These are phyloP conservation scores for Synergus umbraculus DNA, from an alignment of 2,888 invertebrate species.

Conservation along the genomic window DNA sequence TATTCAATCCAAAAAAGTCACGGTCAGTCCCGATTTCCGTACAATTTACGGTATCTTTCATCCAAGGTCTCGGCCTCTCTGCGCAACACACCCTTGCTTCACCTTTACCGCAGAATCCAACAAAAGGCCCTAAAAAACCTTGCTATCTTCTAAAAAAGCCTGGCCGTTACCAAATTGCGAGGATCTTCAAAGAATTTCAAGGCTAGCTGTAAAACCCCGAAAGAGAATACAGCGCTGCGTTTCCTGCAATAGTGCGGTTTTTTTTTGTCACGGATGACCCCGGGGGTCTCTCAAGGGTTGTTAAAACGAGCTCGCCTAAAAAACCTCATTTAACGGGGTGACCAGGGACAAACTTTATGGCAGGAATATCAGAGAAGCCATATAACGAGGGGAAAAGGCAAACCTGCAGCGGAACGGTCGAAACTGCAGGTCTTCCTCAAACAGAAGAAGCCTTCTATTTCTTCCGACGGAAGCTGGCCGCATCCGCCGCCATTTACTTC, in stretches of 20 bases:
- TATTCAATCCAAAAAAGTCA: slow-evolving; percentile 45
- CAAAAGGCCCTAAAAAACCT: slow-evolving; percentile 59
- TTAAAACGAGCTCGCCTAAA: slow-evolving; percentile 67
- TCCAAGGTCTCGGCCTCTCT: slow-evolving; percentile 41
- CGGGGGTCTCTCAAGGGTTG: slow-evolving; percentile 71
- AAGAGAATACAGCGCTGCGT: slow-evolving; percentile 63
- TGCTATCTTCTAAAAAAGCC: slow-evolving; percentile 55
- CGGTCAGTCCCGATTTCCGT: slow-evolving; percentile 45
- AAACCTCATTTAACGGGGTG: slow-evolving; percentile 72
- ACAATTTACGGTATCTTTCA: slow-evolving; percentile 43
- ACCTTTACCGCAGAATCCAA: slow-evolving; percentile 24
- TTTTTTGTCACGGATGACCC: slow-evolving; percentile 56
- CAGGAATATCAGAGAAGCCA: slow-evolving; percentile 58
- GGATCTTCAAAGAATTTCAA: slow-evolving; percentile 64
- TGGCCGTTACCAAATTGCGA: slow-evolving; percentile 65
- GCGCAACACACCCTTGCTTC: slow-evolving; percentile 48
- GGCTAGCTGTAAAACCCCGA: slow-evolving; percentile 67
- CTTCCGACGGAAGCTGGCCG: slow-evolving; percentile 52
- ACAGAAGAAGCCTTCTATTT: slow-evolving; percentile 32
- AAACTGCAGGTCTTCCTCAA: slow-evolving; percentile 40
- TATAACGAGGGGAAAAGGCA: slow-evolving; percentile 57
- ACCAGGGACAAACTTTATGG: slow-evolving; percentile 66
- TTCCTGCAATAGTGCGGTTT: slow-evolving; percentile 76
- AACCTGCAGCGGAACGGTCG: slow-evolving; percentile 54
- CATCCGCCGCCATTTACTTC: slow-evolving; percentile 42